phyloP scores from a whole-genome alignment of 2,888 invertebrate genomes.

The Yponomeuta plumbellus region DNA sequence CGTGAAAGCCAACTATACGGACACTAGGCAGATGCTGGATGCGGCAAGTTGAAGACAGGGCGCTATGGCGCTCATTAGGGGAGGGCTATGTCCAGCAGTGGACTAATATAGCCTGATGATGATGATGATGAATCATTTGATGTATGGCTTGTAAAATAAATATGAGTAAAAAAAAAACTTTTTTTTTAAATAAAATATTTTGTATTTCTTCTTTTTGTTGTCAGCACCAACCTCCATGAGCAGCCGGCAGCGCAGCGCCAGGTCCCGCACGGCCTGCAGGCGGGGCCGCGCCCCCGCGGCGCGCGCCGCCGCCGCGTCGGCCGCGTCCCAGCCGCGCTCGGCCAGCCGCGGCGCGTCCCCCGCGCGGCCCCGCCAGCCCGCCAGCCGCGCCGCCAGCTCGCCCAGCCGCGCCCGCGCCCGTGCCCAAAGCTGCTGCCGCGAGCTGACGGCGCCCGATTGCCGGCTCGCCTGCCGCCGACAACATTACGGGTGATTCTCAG shows the following conservation, averaged over 20 bases:
- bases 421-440: slow-evolving; percentile 54
- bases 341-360: slow-evolving; percentile 65
- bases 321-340: slow-evolving; percentile 62
- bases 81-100: no score
- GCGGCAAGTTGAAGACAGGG: no score
- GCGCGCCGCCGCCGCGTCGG: slow-evolving; percentile 67
- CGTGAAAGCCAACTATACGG: no score
- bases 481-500: no score
- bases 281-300: slow-evolving; percentile 58
- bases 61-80: no score
- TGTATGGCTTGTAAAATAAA: no score
- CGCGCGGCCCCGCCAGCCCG: slow-evolving; percentile 52
- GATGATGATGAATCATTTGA: no score
- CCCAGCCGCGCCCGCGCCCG: slow-evolving; percentile 46
- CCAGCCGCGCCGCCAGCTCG: slow-evolving; percentile 51
- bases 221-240: slow-evolving; percentile 44
- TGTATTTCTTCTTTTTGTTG: no score
- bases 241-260: slow-evolving; percentile 50
- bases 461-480: slow-evolving; percentile 46
- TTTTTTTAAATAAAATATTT: no score
- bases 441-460: slow-evolving; percentile 61
- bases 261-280: slow-evolving; percentile 41
- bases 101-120: no score
- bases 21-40: no score
- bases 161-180: no score